These are phyloP conservation scores for Discoglossus pictus DNA, from an alignment of 2,797 vertebrate genomes.

Conservation along the genomic window DNA sequence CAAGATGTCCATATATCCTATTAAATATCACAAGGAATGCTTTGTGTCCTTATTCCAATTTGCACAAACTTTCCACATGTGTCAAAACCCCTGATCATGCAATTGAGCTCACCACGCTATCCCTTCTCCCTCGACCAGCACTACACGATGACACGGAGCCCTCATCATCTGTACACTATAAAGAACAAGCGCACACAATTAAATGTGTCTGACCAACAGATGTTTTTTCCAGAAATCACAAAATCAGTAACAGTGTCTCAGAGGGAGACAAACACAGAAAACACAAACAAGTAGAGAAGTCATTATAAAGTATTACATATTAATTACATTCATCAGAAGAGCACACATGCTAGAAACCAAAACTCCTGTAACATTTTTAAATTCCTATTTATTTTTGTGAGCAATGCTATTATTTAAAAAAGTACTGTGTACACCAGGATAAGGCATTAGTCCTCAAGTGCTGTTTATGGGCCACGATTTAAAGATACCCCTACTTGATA, in stretches of 20 bases:
- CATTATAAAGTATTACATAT: too few species aligned
- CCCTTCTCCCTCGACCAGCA: constrained; percentile 71
- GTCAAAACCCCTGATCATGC: constrained; percentile 31
- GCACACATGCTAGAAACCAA: too few species aligned
- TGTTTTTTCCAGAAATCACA: neutral
- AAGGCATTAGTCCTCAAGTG: neutral
- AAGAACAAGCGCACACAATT: constrained; percentile 57
- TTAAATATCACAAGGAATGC: neutral
- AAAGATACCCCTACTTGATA: too few species aligned
- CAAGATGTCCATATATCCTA: neutral
- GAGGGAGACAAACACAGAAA: neutral
- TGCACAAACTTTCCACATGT: too few species aligned
- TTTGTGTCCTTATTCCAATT: too few species aligned
- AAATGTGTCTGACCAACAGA: constrained; percentile 33
- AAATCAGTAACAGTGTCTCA: too few species aligned
- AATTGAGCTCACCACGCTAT: constrained; percentile 82
- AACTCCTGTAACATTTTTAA: too few species aligned
- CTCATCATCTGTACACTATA: constrained; percentile 79
- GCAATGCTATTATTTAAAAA: too few species aligned
- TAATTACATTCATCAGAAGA: too few species aligned
- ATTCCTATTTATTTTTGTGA: too few species aligned
- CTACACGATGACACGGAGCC: constrained; percentile 79
- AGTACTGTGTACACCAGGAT: too few species aligned
- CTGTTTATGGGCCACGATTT: too few species aligned
- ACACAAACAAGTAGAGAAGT: neutral